Evolutionary conservation across 1,140 invertebrate species (phyloP), one percentile per base, ranked within the genome.

Genomic region (Phymorhynchus buccinoides): DNA sequence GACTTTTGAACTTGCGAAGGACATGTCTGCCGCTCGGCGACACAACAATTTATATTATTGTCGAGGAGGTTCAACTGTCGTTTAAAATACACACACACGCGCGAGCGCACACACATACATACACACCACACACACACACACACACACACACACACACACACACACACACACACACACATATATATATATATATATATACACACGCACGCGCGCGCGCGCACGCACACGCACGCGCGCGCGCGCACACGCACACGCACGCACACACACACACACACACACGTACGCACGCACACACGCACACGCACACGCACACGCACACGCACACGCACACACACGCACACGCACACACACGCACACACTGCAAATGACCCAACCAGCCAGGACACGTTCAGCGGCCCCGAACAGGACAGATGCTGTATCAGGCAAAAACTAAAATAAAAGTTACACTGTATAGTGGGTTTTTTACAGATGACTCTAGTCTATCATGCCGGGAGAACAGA

Each of bases 61-160:
- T 22, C 9, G 22, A 52, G 9, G 48, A 12, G 48, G 48, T 52
- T 22, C 48, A 52, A 22, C 22, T 52, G 48, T 12, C 30, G 62
- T 14, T 16, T 66, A n/a, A 12, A 30, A 35, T 9, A 4, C 68
- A 73, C 68, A 37, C 68, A 73, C 68, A 37, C 68, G 37, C 68
- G 7, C 68, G 37, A 30, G 7, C 68, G 37, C 68, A 73, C 68
- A 73, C 68, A 73, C 68, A 73, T 35, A 73, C 68, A 37, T 35
- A 73, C 68, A 37, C 68, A 73, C 68, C 62, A 66, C 62, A 66
- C 62, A 66, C 62, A 66, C 62, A 66, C 62, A 66, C n/a, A n/a
- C 62, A 66, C 62, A 66, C 62, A 66, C 62, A 66, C 62, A 66
- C 62, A 66, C 62, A 6, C 4, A 6, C 30, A 66, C 7, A 66